Percentiles rank a stretch among this genome's conserved stretches.
phyloP scores from a whole-genome alignment of 2,797 vertebrate species.

The Protosalanx chinensis region DNA sequence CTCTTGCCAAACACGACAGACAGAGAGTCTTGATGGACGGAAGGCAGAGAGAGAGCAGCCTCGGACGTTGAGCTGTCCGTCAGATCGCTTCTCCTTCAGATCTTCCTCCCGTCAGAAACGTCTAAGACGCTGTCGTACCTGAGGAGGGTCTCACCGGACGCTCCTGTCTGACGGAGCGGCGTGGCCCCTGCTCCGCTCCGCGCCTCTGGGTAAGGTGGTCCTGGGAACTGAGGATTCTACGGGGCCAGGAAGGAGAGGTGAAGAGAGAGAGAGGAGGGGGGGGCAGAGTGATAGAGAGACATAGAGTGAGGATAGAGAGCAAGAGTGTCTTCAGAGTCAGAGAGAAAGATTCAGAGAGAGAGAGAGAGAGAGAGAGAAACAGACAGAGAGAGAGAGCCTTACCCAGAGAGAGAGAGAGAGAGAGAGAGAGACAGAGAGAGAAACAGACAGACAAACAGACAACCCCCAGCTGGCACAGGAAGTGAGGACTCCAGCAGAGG shows the following conservation, averaged over 20 bases:
- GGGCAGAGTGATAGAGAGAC: neutral
- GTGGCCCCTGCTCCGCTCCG: neutral
- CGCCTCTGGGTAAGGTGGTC: slow-evolving; percentile 54
- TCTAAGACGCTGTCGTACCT: no score
- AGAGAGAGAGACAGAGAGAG: slow-evolving; percentile 21
- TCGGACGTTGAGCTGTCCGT: neutral
- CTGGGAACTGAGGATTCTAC: slow-evolving; percentile 59
- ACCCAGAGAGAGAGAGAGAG: slow-evolving; percentile 26
- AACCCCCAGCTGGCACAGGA: slow-evolving; percentile 68
- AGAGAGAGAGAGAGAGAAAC: slow-evolving; percentile 3
- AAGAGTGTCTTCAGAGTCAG: no score
- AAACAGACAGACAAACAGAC: slow-evolving; percentile 26
- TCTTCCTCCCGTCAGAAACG: no score
- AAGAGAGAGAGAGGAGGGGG: slow-evolving; percentile 12
- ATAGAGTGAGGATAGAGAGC: no score
- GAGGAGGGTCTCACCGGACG: neutral
- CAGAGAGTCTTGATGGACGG: neutral
- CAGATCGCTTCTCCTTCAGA: neutral
- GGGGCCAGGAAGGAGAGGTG: slow-evolving; percentile 25
- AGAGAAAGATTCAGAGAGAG: no score
- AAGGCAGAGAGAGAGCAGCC: neutral
- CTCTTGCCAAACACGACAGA: neutral
- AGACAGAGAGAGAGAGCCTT: slow-evolving; percentile 17
- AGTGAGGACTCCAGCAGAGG: slow-evolving; percentile 54
- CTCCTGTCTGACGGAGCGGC: neutral